Base-by-base conservation (phyloP, 2,797 vertebrate species). In the Girardinus metallicus region DNA sequence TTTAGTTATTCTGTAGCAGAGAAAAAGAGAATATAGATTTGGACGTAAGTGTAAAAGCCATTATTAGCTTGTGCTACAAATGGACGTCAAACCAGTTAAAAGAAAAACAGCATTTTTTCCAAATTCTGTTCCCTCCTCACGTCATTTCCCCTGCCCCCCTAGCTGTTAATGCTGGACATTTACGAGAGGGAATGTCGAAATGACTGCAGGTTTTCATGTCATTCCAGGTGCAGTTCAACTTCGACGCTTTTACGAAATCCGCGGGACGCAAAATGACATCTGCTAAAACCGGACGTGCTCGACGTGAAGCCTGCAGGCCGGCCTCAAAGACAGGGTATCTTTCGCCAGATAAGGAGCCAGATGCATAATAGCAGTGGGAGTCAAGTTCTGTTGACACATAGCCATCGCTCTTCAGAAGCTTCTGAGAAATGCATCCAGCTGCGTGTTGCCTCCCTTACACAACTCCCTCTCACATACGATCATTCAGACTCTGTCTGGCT, bases 401-500 rank as follows among this genome's bases (percentile, higher is more conserved):
- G 60, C 73, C 44, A 71, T 85, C 46, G 75, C 71, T 86, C 57
- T 84, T 80, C 85, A 77, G 76, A 79, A 80, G 70, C 78, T 78
- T 86, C 81, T 75, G 74, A 86, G 77, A 86, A 86, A 84, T 74
- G 71, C 6, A 36, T 84, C 85, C 82, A 81, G 84, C 86, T 85
- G 86, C 73, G 68, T 66, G 71, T 86, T 81, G 81, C 77, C 77
- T 85, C 75, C 78, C 77, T 47, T 83, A 46, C 73, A 78, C 55
- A 12, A 41, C 74, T 80, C 4, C 1, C 23, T 73, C 75, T 60
- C 41, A 60, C 53, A 55, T 74, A 70, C 66, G 77, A 57, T 73
- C 51, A 66, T 41, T 53, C 73, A 83, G 79, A 83, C 81, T 77
- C 83, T 78, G 88, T 89, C 89, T 92, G 86, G 86, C 88, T 88